Percentiles rank a stretch among this genome's conserved stretches.
Evolutionary conservation across 92 coral and sea anemone species (phyloP).

Genomic region (Bergia puertoricense): DNA sequence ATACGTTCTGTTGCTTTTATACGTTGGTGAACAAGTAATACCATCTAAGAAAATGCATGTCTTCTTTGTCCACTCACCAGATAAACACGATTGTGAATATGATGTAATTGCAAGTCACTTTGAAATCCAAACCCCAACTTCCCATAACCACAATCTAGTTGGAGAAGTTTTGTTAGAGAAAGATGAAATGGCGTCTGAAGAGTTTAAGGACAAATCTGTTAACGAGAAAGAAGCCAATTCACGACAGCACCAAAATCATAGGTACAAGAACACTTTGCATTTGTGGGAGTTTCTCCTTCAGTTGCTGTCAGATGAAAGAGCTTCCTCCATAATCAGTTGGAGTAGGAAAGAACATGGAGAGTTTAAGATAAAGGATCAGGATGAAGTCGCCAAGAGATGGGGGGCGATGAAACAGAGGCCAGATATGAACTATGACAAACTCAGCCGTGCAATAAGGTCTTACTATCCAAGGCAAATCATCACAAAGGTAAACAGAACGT

Average conservation of each 20-base stretch:
- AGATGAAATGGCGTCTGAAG: neutral
- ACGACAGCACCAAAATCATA: neutral
- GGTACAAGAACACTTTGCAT: constrained; percentile 26
- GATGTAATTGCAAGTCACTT: neutral
- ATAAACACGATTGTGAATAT: neutral
- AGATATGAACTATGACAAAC: constrained; percentile 41
- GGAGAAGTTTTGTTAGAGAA: neutral
- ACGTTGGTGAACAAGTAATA: too few species aligned
- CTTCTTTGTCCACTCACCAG: neutral
- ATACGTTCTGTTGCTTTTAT: too few species aligned
- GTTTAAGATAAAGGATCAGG: constrained; percentile 26
- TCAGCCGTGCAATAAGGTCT: constrained; percentile 38
- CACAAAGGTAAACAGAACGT: constrained; percentile 12
- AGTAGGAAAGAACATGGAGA: constrained; percentile 31
- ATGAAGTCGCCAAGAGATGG: constrained; percentile 37
- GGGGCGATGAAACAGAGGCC: constrained; percentile 27
- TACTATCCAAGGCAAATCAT: constrained; percentile 27
- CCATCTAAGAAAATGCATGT: neutral
- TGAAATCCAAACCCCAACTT: neutral
- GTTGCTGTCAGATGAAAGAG: constrained; percentile 23
- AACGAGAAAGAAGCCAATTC: neutral
- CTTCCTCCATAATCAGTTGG: constrained; percentile 15
- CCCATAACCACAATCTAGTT: neutral
- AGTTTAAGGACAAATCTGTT: neutral
- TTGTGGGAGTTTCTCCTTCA: constrained; percentile 41